Evolutionary conservation across 2,797 vertebrate genomes (phyloP), one percentile per base, ranked within the genome.

Genomic region (Echiichthys vipera): DNA sequence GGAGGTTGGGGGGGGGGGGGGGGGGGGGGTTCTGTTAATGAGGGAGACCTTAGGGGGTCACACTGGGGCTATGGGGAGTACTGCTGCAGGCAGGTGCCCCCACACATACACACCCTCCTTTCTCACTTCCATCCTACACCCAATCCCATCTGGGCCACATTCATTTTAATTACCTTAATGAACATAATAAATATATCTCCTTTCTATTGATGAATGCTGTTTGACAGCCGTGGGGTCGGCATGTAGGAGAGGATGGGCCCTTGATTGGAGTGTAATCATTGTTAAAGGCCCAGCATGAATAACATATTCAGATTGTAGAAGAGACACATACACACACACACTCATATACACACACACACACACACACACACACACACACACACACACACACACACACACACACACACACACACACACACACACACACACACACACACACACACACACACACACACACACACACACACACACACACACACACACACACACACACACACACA

Each of bases 151-250:
- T 92, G 91, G 81, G 90, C 68, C 86, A 85, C 89, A 85, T 91
- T 94, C 85, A 84, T 91, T 93, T 91, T 91, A 88, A 91, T 92
- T 89, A 85, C 83, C 81, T 80, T 93, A 95, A 94, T 94, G 92
- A 94, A 91, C 84, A 89, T 92, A 90, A 94, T 92, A 92, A 91
- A 93, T 87, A 91, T 88, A 86, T 91, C 89, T 90, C 74, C 75
- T 76, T 80, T 80, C 78, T 78, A 84, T 84, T 93, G 93, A 94
- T 91, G 87, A 92, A 93, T 89, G 82, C 84, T 82, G 78, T 90
- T 88, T 87, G 91, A 93, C 89, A 90, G 85, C 84, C 80, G 67
- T 77, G 82, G 90, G 88, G 91, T 88, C 84, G 83, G 88, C 86
- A 84, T 36, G 84, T 64, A 67, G 69, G 69, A 88, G 78, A 89